Base-by-base conservation (phyloP, 2,888 invertebrate genomes). In the Oeneis ivallda region DNA sequence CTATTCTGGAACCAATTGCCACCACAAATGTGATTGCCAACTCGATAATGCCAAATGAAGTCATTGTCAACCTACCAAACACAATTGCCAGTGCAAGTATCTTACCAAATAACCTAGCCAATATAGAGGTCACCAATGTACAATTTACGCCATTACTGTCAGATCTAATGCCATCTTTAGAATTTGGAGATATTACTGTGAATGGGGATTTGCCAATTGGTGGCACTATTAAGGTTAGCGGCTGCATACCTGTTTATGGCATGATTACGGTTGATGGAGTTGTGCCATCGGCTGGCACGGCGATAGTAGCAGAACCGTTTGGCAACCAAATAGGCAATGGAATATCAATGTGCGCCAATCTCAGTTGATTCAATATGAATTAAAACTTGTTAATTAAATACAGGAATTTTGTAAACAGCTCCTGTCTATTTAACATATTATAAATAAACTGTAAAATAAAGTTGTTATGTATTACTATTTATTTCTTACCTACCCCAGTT, bases 161-260 rank as follows among this genome's bases (percentile, higher is more conserved):
- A 0, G 89, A 88, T 65, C 79, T 88, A 0, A 70, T 84, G 0
- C 87, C 89, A 0, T 78, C 80, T 0, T 70, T 89, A 0, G 81
- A 86, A 54, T 81, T 85, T 19, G 89, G 89, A 0, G 89, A 89
- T 17, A 76, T 89, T 0, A 78, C 80, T 0, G 74, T 87, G 2
- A 75, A 79, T 0, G 89, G 89, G 0, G 87, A 88, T 2, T 71
- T 89, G 43, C 87, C 87, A 6, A 79, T 89, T 0, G 83, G 81
- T 32, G 89, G 89, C 0, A 79, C 79, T 1, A 88, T 89, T 0
- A 85, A 83, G 69, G 84, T 89, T 0, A 80, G 79, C 39, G 89
- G 89, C 0, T 78, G 85, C 1, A 87, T 89, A 77, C 89, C 89
- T 0, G 86, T 89, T 0, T 89, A 88, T 59, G 89, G 89, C 0